These are phyloP conservation scores for Gymnosoma rotundatum DNA, from an alignment of 2,888 invertebrate species.

Conservation along the genomic window DNA sequence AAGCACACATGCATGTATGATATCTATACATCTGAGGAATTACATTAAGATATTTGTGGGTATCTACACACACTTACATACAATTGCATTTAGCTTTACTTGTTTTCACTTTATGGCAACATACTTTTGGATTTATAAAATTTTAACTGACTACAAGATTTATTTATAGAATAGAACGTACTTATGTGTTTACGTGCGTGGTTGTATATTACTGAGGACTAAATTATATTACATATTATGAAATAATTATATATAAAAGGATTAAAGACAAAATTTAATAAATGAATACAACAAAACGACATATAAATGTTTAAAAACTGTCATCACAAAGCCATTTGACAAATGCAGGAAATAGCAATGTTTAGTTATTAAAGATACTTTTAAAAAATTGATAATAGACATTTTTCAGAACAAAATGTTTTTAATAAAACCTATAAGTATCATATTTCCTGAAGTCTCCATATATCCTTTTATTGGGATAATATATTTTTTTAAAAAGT, in stretches of 20 bases:
- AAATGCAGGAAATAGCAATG: too few relatives aligned
- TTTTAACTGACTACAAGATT: constrained; percentile 24
- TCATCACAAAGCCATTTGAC: too few relatives aligned
- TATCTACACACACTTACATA: too few relatives aligned
- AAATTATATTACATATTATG: constrained; percentile 44
- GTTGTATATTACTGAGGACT: constrained; percentile 29
- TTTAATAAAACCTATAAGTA: too few relatives aligned
- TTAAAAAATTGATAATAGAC: too few relatives aligned
- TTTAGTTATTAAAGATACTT: too few relatives aligned
- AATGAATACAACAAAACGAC: background rate
- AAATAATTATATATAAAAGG: constrained; percentile 56
- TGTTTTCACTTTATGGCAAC: constrained; percentile 20
- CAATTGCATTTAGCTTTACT: background rate
- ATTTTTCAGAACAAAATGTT: too few relatives aligned
- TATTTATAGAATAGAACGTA: constrained; percentile 16
- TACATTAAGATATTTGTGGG: too few relatives aligned
- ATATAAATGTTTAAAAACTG: too few relatives aligned
- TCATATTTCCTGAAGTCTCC: too few relatives aligned
- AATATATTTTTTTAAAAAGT: too few relatives aligned
- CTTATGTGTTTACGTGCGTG: constrained; percentile 4
- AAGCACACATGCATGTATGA: background rate
- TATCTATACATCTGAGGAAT: background rate
- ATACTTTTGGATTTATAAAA: constrained; percentile 8
- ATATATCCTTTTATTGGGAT: too few relatives aligned
- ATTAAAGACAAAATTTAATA: background rate